Evolutionary conservation across 2,888 invertebrate genomes (phyloP).

Genomic region (Drosophila yooni): DNA sequence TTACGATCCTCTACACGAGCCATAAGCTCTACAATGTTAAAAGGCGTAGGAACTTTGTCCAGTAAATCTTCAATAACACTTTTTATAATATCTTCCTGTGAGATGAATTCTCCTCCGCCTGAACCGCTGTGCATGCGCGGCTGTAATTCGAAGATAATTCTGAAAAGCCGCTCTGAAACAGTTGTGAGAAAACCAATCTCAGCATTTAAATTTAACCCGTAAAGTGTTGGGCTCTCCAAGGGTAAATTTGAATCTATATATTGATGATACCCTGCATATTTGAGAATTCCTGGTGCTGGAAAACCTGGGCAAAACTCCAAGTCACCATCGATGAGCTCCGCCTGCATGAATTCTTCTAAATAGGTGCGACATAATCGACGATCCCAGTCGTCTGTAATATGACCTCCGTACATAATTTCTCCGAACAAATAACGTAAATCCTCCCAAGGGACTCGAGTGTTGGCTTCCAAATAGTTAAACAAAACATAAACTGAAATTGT

Average conservation of each 20-base stretch:
- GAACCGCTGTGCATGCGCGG: conserved; percentile 92
- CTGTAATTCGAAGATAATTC: conserved; percentile 94
- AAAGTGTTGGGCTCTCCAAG: conserved; percentile 94
- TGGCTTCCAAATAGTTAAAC: conserved; percentile 95
- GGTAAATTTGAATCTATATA: conserved; percentile 95
- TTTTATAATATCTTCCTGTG: conserved; percentile 90
- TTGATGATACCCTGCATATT: conserved; percentile 93
- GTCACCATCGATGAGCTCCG: conserved; percentile 1
- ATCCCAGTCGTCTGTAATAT: conserved; percentile 99
- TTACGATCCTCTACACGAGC: conserved; percentile 94
- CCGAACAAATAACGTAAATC: conserved; percentile 97
- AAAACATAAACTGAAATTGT: conserved; percentile 96
- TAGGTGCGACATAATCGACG: conserved; percentile 93
- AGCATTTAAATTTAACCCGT: conserved; percentile 97
- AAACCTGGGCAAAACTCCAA: conserved; percentile 1
- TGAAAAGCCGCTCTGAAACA: conserved; percentile 93
- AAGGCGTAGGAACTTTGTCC: conserved; percentile 95
- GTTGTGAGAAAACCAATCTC: conserved; percentile 97
- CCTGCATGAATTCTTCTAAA: conserved; percentile 88
- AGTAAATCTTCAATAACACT: conserved; percentile 92
- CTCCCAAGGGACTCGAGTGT: conserved; percentile 95
- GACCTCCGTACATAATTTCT: conserved; percentile 99
- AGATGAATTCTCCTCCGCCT: conserved; percentile 88
- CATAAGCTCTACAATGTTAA: conserved; percentile 94
- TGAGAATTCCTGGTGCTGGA: conserved; percentile 93